Conservation (phyloP, 2,113 vertebrate species). For the Dolichallabes microphthalmus region DNA sequence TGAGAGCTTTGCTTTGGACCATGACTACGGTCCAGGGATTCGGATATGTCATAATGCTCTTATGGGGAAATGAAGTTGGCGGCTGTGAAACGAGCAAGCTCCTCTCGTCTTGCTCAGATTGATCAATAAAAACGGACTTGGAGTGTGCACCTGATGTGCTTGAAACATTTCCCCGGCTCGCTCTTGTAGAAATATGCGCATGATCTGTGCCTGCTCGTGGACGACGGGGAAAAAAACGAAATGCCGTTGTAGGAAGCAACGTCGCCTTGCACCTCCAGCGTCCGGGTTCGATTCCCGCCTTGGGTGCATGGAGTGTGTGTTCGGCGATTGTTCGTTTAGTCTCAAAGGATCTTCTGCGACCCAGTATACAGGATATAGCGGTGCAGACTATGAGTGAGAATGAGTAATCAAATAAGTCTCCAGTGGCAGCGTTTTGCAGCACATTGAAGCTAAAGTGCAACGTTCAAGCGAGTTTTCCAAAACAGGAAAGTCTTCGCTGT, state of each 20-base stretch:
- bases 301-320: no score
- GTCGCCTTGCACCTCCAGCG: no score
- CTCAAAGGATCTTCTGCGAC: no score
- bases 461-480: not conserved
- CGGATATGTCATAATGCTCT: not conserved
- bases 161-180: not conserved
- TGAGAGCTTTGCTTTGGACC: slow-evolving; percentile 5
- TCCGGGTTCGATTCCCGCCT: no score
- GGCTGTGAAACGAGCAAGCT: not conserved
- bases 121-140: not conserved
- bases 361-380: no score
- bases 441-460: not conserved
- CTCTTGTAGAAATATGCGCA: not conserved
- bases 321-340: no score
- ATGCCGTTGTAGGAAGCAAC: no score
- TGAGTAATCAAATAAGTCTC: not conserved
- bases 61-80: slow-evolving; percentile 7
- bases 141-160: not conserved
- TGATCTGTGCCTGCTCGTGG: not conserved
- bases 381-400: no score
- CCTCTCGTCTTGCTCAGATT: not conserved
- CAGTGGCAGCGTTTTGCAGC: not conserved
- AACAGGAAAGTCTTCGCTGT: not conserved
- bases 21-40: slow-evolving; percentile 5
- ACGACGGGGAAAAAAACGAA: not conserved